Evolutionary conservation across 2,888 invertebrate species (phyloP), one percentile per base, ranked within the genome.

Genomic region (Labia minor): DNA sequence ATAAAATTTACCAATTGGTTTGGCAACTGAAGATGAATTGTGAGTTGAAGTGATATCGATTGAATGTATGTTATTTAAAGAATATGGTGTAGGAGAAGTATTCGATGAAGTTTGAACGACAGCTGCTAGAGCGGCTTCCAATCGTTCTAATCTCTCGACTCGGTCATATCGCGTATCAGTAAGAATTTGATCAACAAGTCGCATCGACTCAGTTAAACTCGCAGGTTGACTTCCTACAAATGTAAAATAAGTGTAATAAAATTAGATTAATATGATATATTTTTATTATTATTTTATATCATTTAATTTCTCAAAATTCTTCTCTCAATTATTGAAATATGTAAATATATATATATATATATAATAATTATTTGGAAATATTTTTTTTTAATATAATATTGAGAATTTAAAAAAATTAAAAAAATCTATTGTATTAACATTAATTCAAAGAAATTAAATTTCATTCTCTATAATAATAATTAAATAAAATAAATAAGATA

Each of bases 131-230:
- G 93, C 90, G 63, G 90, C 90, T 79, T 93, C 93, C 63, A 94
- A 80, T 73, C 89, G 88, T 74, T 92, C 92, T 70, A 93, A 90
- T 77, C 89, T 91, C 71, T 90, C 90, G 37, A 92, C 82, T 72
- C 89, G 85, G 76, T 92, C 92, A 85, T 93, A 90, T 71, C 86
- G 86, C 70, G 85, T 85, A 76, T 93, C 89, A 68, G 89, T 88
- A 67, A 92, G 79, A 71, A 92, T 88, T 75, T 90, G 88, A 74
- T 92, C 90, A 79, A 92, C 86, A 82, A 92, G 84, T 76, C 91
- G 91, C 91, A 92, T 92, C 1, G 91, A 92, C 77, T 92, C 92
- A 1, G 91, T 90, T 68, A 92, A 81, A 74, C 90, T 90, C 18
- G 89, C 89, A 14, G 90, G 89, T 74, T 89, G 89, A 33, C 33